These are phyloP conservation scores for Euborellia annulipes DNA, from an alignment of 1,140 invertebrate genomes.

Conservation along the genomic window DNA sequence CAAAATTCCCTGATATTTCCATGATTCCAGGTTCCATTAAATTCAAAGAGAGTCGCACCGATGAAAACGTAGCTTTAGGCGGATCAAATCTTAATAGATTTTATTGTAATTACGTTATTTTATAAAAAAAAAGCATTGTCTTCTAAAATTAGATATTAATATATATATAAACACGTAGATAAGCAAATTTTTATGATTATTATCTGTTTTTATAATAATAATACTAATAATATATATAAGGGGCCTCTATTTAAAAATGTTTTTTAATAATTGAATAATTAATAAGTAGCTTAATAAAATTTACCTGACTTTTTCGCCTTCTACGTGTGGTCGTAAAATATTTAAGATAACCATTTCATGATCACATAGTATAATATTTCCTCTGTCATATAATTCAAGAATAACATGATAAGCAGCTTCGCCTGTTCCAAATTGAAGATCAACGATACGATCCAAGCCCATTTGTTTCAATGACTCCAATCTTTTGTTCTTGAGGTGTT, in stretches of 20 bases:
- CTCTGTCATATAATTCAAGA: conserved; percentile 90
- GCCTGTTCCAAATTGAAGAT: conserved; percentile 85
- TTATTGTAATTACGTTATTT: too few species aligned
- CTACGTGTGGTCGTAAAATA: conserved; percentile 81
- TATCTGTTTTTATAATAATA: neutral
- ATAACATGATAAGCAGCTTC: conserved; percentile 94
- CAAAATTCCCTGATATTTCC: too few species aligned
- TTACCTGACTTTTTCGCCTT: conserved; percentile 76
- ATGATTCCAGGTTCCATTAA: too few species aligned
- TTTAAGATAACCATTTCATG: conserved; percentile 81
- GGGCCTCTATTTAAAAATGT: neutral
- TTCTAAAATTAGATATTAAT: too few species aligned
- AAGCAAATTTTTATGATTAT: neutral
- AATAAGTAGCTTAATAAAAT: conserved; percentile 4
- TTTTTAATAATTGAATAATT: neutral
- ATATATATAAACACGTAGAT: too few species aligned
- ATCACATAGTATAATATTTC: conserved; percentile 93
- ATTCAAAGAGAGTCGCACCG: too few species aligned
- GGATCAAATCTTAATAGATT: too few species aligned
- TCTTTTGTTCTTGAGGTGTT: conserved; percentile 93
- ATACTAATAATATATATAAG: neutral
- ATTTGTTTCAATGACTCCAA: conserved; percentile 73
- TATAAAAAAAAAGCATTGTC: too few species aligned
- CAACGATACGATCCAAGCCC: conserved; percentile 75
- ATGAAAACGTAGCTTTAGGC: too few species aligned